Evolutionary conservation across 2,888 invertebrate species (phyloP), one percentile per base, ranked within the genome.

Genomic region (Metacarcinus magister): DNA sequence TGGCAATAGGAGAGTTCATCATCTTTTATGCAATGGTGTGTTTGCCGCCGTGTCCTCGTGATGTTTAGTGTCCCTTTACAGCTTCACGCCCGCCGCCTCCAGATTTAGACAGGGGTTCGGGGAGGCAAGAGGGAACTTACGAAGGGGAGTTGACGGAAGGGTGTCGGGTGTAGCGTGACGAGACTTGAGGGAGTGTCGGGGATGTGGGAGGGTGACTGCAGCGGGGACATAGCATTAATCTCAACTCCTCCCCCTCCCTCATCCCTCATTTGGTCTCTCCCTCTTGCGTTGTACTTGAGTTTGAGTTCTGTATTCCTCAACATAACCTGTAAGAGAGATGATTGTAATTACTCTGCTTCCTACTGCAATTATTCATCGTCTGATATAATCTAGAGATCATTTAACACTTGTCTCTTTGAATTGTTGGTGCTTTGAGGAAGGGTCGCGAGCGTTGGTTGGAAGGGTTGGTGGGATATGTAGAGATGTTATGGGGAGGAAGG

Each of bases 151-250:
- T 87, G 87, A 87, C 87, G 87, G 87, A 87, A 87, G 87, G 91
- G 48, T 91, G 91, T 91, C 46, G 91, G 91, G 91, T 91, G 91
- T 44, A 48, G 91, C 91, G 91, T 44, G 91, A 92, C 54, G 92
- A 60, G 92, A 44, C 16, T 28, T 48, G 92, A 28, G 39, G 60
- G 54, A 28, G 48, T 92, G 54, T 28, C n/a, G 92, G 28, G 60
- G 32, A 10, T 32, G 92, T n/a, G 48, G 60, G 92, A 46, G 87
- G 87, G 87, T 87, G 32, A 10, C 75, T 87, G 39, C 87, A 39
- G 28, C 39, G 39, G 87, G 87, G 87, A 87, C 39, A 39, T 75
- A 28, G 8, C 87, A 87, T 87, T 87, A 32, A 87, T 87, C 87
- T 87, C 23, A 87, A 87, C 87, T 7, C 19, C 87, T 87, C 39